Conservation (phyloP, 2,113 vertebrate species). For the Manacus vitellinus region DNA sequence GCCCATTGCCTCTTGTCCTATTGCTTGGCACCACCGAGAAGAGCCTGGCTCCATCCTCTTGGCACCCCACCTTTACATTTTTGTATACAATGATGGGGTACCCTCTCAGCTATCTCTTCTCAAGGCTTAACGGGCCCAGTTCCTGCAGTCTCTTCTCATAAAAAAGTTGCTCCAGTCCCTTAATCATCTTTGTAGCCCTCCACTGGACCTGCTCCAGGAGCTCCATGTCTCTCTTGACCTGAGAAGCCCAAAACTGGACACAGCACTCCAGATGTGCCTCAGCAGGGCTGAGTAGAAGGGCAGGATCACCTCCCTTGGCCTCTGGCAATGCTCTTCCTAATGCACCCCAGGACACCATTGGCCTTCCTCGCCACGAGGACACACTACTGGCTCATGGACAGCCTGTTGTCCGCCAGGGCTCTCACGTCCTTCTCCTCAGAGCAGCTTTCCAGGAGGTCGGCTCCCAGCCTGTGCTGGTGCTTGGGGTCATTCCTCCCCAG, state of each 20-base stretch:
- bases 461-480: neutral
- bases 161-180: neutral
- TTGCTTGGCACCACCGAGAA: neutral
- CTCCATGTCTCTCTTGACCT: neutral
- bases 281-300: neutral
- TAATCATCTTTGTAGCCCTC: neutral
- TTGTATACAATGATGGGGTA: accelerated
- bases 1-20: neutral
- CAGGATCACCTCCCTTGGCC: neutral
- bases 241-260: neutral
- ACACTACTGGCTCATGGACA: neutral
- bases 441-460: neutral
- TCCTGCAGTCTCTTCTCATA: neutral
- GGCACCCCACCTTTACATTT: neutral
- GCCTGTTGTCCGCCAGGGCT: too few species aligned
- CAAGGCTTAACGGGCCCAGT: too few species aligned
- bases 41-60: neutral
- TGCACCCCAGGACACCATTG: neutral
- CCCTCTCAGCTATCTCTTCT: neutral
- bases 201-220: neutral
- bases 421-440: too few species aligned
- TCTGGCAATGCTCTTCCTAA: neutral
- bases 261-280: neutral
- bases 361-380: neutral
- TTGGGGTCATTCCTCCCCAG: too few species aligned